These are phyloP conservation scores for Prionace glauca DNA, from an alignment of 2,797 vertebrate genomes.

Conservation along the genomic window DNA sequence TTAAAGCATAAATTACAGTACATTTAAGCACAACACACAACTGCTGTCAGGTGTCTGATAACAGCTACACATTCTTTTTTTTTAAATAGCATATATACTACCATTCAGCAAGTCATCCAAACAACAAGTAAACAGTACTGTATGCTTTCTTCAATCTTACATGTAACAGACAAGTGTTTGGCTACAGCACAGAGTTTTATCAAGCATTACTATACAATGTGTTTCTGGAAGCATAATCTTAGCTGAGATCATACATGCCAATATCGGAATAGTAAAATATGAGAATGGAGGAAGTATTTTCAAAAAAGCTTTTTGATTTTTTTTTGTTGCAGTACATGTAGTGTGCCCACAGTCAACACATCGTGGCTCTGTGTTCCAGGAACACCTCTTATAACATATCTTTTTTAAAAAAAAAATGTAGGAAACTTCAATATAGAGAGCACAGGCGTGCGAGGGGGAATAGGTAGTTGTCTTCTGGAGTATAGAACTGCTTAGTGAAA, in stretches of 20 bases:
- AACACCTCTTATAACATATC: background rate
- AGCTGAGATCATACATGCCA: constrained; percentile 13
- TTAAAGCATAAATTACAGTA: constrained; percentile 37
- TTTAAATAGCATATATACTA: constrained; percentile 33
- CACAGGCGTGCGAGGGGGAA: background rate
- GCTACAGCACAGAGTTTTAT: constrained; percentile 28
- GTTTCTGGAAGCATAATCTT: constrained; percentile 29
- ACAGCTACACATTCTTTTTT: constrained; percentile 32
- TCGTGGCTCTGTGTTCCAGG: background rate
- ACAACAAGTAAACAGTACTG: constrained; percentile 4
- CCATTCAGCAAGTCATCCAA: constrained; percentile 26
- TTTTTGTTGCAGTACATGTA: background rate
- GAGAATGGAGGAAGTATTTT: background rate
- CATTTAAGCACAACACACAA: constrained; percentile 23
- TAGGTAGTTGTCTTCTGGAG: background rate
- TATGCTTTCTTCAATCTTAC: constrained; percentile 28
- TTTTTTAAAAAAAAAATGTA: background rate
- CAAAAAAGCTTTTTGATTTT: background rate
- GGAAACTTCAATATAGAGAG: too few relatives aligned
- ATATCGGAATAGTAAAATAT: background rate
- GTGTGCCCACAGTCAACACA: background rate
- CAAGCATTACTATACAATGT: constrained; percentile 34
- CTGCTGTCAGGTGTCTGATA: constrained; percentile 12
- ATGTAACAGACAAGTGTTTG: constrained; percentile 23
- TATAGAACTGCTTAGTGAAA: background rate